A percentile compares a stretch with the other conserved stretches of the same genome.
Conservation (phyloP, 92 coral and sea anemone species). For the Parazoanthus atlanticus region DNA sequence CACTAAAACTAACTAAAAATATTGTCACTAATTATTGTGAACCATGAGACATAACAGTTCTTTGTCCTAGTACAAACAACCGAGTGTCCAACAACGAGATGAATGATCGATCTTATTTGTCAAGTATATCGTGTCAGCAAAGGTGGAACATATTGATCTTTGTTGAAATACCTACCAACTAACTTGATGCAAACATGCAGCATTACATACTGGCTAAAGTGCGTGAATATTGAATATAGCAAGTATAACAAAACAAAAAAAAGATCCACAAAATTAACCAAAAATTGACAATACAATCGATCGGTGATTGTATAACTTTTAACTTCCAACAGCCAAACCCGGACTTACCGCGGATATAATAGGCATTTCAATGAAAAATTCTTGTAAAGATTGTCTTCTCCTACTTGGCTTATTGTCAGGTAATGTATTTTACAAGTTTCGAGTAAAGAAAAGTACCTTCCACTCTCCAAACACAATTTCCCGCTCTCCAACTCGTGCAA, state of each 20-base stretch:
- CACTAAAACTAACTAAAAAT: background rate
- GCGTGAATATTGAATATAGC: background rate
- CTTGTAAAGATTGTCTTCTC: background rate
- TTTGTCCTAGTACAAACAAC: too few species aligned
- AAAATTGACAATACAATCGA: too few species aligned
- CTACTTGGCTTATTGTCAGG: background rate
- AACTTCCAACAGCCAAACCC: background rate
- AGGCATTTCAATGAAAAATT: constrained; percentile 10
- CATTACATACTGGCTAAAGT: background rate
- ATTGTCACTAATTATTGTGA: background rate
- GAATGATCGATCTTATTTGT: background rate
- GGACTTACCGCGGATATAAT: constrained; percentile 33
- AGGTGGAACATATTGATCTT: background rate
- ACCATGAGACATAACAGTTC: background rate
- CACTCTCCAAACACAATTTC: background rate
- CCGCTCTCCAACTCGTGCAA: background rate
- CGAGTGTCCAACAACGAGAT: background rate
- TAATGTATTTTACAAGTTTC: background rate
- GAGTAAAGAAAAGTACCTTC: background rate
- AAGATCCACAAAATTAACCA: background rate
- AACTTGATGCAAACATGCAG: background rate
- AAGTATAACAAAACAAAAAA: too few species aligned
- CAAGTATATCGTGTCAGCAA: background rate
- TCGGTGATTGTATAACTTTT: too few species aligned
- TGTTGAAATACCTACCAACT: background rate